Percentiles rank a stretch among this genome's conserved stretches.
Evolutionary conservation across 2,888 invertebrate genomes (phyloP).

Genomic region (Lingula anatina): DNA sequence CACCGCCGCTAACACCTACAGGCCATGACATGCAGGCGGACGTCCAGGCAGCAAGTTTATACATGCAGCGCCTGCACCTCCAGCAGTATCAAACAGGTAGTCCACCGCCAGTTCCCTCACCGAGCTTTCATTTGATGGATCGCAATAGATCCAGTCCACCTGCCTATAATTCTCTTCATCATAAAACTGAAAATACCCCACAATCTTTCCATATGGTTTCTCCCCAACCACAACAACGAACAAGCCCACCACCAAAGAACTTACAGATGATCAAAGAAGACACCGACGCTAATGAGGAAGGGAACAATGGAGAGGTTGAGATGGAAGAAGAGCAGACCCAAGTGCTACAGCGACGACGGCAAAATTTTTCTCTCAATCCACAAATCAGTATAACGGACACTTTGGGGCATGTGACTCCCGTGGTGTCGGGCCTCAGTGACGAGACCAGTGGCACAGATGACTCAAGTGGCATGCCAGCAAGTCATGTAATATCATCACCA

Average conservation of each 20-base stretch:
- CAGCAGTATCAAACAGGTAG: conserved; percentile 21
- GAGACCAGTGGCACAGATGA: not conserved
- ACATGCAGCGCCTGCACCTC: conserved; percentile 53
- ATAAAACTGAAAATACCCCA: not conserved
- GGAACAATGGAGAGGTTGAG: conserved; percentile 2
- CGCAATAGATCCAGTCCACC: no score
- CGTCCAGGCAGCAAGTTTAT: conserved; percentile 51
- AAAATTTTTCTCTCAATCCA: conserved; percentile 57
- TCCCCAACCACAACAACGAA: not conserved
- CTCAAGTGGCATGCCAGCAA: not conserved
- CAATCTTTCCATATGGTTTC: not conserved
- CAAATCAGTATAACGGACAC: conserved; percentile 91
- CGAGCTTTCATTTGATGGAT: no score
- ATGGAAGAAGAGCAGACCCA: conserved; percentile 12
- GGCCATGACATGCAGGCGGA: conserved; percentile 41
- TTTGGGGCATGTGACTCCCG: conserved; percentile 60
- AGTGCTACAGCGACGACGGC: conserved; percentile 3
- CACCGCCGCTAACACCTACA: conserved; percentile 34
- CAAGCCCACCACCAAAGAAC: conserved; percentile 21
- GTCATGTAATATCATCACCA: not conserved
- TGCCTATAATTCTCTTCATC: no score
- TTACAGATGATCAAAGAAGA: conserved; percentile 52
- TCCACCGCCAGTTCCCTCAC: not conserved
- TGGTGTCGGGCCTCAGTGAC: conserved; percentile 13
- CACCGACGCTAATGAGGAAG: conserved; percentile 19